phyloP scores from a whole-genome alignment of 2,888 invertebrate species.

The Dicycla oo region DNA sequence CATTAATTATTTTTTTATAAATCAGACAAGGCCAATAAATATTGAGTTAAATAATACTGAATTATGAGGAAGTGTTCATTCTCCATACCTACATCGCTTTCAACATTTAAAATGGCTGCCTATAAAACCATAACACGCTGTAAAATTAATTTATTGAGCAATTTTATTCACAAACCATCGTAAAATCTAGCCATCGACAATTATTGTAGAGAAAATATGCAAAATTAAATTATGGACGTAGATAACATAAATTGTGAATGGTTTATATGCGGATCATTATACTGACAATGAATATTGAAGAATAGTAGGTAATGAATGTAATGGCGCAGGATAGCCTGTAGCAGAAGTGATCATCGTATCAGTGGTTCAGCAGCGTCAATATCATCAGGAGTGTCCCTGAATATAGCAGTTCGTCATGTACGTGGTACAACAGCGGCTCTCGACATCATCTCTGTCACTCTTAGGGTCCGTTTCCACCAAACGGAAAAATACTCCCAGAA shows the following conservation, averaged over 20 bases:
- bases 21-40: not conserved
- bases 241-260: conserved; percentile 39
- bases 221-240: conserved; percentile 43
- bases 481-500: too few species aligned
- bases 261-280: conserved; percentile 20
- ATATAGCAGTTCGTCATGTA: too few species aligned
- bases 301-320: not conserved
- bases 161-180: conserved; percentile 47
- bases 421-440: too few species aligned
- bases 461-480: too few species aligned
- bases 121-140: conserved; percentile 34
- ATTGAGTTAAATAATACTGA: not conserved
- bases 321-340: too few species aligned
- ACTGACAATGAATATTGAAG: not conserved
- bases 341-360: too few species aligned
- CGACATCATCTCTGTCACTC: too few species aligned
- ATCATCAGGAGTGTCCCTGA: too few species aligned
- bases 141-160: conserved; percentile 53
- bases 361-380: too few species aligned
- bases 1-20: not conserved
- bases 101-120: conserved; percentile 17
- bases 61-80: not conserved
- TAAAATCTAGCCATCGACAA: conserved; percentile 42
- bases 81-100: conserved; percentile 11
- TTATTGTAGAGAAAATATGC: conserved; percentile 39